phyloP scores from a whole-genome alignment of 2,888 invertebrate genomes.

The Cosmia trapezina region DNA sequence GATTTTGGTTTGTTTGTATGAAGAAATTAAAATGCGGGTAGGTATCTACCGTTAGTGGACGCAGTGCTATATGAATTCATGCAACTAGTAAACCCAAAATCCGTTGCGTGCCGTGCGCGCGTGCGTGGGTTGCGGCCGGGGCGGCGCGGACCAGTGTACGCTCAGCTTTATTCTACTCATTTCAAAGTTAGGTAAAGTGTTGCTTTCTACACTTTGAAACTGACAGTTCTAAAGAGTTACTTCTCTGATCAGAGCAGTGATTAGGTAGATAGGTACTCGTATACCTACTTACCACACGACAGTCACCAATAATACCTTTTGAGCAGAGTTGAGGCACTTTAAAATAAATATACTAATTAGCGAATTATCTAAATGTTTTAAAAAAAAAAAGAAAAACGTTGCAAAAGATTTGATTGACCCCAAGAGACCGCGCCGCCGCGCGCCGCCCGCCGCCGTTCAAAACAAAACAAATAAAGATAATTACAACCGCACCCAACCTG shows the following conservation, averaged over 20 bases:
- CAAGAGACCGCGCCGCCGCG: conserved; percentile 19
- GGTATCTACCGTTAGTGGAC: no score
- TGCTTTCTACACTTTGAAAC: not conserved
- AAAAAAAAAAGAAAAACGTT: not conserved
- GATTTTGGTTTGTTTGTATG: no score
- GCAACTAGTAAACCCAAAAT: no score
- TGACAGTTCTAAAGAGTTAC: not conserved
- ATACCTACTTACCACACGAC: not conserved
- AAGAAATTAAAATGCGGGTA: no score
- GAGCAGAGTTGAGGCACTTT: not conserved
- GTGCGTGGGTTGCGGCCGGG: no score
- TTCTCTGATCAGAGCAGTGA: not conserved
- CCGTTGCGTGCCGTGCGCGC: no score
- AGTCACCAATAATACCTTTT: not conserved
- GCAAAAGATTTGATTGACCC: conserved; percentile 47
- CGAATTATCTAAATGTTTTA: conserved; percentile 18
- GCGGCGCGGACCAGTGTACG: no score
- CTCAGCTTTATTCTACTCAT: no score
- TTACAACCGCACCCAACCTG: conserved; percentile 22
- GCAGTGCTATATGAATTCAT: no score
- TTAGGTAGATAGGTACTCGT: not conserved
- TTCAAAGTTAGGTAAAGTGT: no score
- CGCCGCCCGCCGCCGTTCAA: no score
- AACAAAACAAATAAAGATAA: conserved; percentile 46
- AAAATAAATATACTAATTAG: conserved; percentile 37